Evolutionary conservation across 1,140 invertebrate species (phyloP).

Genomic region (Brachionus rubens): DNA sequence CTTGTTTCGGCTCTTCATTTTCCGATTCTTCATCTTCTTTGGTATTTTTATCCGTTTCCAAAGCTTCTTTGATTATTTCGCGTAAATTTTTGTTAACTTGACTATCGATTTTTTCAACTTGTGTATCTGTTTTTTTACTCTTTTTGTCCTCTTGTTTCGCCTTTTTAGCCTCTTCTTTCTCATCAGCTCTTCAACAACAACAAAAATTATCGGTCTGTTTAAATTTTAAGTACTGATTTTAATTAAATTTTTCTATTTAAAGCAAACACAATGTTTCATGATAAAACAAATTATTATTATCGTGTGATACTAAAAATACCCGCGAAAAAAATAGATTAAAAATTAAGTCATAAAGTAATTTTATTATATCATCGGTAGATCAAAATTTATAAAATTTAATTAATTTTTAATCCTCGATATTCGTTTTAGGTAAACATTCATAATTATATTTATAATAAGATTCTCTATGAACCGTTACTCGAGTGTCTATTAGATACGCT

Average conservation of each 20-base stretch:
- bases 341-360: too few species aligned
- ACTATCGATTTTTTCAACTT: background rate
- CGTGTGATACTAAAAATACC: too few species aligned
- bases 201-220: background rate
- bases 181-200: constrained; percentile 18
- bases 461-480: too few species aligned
- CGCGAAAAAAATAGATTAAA: too few species aligned
- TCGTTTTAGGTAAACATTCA: too few species aligned
- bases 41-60: constrained; percentile 23
- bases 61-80: background rate
- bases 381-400: too few species aligned
- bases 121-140: constrained; percentile 8
- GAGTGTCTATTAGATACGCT: too few species aligned
- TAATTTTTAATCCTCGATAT: too few species aligned
- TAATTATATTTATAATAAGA: too few species aligned
- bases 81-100: background rate
- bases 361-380: too few species aligned
- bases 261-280: background rate
- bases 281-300: background rate
- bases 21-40: constrained; percentile 12
- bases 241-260: background rate
- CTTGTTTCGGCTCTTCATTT: background rate
- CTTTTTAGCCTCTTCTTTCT: constrained; percentile 39
- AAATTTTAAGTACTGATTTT: background rate
- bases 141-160: background rate